These are phyloP conservation scores for Erebia epiphron DNA, from an alignment of 2,888 invertebrate species.

Conservation along the genomic window DNA sequence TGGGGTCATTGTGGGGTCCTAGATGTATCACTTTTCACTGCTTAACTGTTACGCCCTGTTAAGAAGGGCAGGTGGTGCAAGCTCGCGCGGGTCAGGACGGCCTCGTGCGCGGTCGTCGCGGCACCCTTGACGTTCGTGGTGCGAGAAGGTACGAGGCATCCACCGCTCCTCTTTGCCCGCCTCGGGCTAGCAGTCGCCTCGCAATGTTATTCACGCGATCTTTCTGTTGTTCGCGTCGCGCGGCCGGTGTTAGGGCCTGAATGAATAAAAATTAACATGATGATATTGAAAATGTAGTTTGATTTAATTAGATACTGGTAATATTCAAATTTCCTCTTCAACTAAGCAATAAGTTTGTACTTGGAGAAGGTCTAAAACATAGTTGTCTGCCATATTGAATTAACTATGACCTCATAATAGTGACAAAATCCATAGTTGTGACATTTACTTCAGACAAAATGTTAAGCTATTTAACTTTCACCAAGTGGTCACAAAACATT, in stretches of 20 bases:
- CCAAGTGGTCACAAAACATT: too few relatives aligned
- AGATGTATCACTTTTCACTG: not conserved
- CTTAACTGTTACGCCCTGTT: not conserved
- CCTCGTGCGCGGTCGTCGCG: constrained; percentile 43
- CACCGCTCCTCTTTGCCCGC: constrained; percentile 52
- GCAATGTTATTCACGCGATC: constrained; percentile 73
- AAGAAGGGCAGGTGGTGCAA: constrained; percentile 33
- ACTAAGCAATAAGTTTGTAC: too few relatives aligned
- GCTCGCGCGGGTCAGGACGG: constrained; percentile 44
- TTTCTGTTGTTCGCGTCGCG: constrained; percentile 55
- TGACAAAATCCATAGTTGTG: too few relatives aligned
- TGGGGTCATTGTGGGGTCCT: not conserved
- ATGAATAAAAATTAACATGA: not conserved
- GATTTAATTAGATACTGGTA: not conserved
- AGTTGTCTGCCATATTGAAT: too few relatives aligned
- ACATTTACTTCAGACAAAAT: too few relatives aligned
- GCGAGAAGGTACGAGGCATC: constrained; percentile 72
- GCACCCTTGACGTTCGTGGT: constrained; percentile 50
- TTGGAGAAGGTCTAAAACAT: too few relatives aligned
- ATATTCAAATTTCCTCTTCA: not conserved
- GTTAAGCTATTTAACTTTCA: too few relatives aligned
- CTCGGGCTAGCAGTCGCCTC: constrained; percentile 62
- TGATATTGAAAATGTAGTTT: not conserved
- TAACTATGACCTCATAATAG: too few relatives aligned
- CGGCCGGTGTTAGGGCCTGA: constrained; percentile 35